Percentiles rank a stretch among this genome's conserved stretches.
Evolutionary conservation across 2,113 vertebrate genomes (phyloP).

Genomic region (Prinia subflava): DNA sequence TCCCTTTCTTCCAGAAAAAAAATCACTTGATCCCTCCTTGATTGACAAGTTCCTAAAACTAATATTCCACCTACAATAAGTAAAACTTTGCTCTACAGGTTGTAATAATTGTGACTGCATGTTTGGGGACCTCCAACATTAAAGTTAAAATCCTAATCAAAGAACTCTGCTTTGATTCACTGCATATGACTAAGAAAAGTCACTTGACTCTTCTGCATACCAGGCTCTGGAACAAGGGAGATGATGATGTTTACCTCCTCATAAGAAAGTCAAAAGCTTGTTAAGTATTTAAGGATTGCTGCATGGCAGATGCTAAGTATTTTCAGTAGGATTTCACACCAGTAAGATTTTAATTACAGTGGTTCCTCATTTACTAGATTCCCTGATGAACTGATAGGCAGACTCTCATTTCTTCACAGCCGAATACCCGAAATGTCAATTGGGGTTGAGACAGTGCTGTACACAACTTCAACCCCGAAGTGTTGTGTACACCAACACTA

Average conservation of each 20-base stretch:
- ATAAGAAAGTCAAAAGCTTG: background rate
- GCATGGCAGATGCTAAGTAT: background rate
- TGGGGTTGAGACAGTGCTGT: background rate
- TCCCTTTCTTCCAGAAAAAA: background rate
- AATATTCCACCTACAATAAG: background rate
- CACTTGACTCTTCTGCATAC: background rate
- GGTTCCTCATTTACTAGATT: background rate
- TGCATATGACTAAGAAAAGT: background rate
- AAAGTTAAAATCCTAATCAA: background rate
- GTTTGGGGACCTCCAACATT: background rate
- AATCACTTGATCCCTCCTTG: background rate
- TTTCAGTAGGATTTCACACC: conserved; percentile 28
- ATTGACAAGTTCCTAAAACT: background rate
- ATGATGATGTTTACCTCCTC: background rate
- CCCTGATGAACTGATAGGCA: conserved; percentile 21
- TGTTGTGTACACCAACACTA: background rate
- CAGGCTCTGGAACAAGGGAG: background rate
- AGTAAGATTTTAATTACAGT: conserved; percentile 41
- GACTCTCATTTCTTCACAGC: background rate
- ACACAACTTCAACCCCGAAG: background rate
- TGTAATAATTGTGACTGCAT: background rate
- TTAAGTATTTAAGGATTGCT: background rate
- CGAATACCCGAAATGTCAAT: background rate
- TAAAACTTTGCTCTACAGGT: background rate
- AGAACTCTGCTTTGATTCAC: background rate